Evolutionary conservation across 2,888 invertebrate genomes (phyloP).

Genomic region (Corythucha ciliata): DNA sequence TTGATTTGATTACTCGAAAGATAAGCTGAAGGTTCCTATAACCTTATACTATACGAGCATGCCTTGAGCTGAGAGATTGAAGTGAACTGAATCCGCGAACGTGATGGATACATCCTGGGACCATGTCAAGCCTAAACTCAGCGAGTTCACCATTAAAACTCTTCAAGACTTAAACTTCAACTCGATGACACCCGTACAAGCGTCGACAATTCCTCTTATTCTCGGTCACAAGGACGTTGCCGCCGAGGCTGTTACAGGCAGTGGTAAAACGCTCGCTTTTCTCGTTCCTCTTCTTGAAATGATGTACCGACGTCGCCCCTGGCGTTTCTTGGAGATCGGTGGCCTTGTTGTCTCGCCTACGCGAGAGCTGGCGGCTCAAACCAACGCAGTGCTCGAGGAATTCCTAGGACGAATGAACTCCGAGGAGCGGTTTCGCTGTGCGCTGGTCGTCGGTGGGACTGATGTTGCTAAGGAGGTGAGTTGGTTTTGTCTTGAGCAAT

Average conservation of each 20-base stretch:
- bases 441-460: constrained; percentile 72
- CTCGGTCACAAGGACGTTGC: constrained; percentile 90
- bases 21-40: no score
- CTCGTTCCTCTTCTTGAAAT: constrained; percentile 85
- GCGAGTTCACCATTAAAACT: constrained; percentile 43
- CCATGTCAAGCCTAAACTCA: constrained; percentile 43
- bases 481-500: no score
- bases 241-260: constrained; percentile 96
- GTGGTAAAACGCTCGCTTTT: constrained; percentile 96
- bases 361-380: constrained; percentile 87
- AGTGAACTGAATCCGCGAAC: background rate
- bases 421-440: constrained; percentile 46
- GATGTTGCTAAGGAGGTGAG: no score
- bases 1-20: no score
- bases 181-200: constrained; percentile 50
- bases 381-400: constrained; percentile 53
- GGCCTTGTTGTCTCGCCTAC: constrained; percentile 91
- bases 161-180: constrained; percentile 47
- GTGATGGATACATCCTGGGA: constrained; percentile 44
- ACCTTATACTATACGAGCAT: background rate
- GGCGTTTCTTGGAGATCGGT: constrained; percentile 68
- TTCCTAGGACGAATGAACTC: constrained; percentile 44
- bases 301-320: constrained; percentile 54
- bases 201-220: constrained; percentile 47
- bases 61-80: background rate